A percentile compares a stretch with the other conserved stretches of the same genome.
phyloP scores from a whole-genome alignment of 2,797 vertebrate species.

The Dromococcyx pavoninus region DNA sequence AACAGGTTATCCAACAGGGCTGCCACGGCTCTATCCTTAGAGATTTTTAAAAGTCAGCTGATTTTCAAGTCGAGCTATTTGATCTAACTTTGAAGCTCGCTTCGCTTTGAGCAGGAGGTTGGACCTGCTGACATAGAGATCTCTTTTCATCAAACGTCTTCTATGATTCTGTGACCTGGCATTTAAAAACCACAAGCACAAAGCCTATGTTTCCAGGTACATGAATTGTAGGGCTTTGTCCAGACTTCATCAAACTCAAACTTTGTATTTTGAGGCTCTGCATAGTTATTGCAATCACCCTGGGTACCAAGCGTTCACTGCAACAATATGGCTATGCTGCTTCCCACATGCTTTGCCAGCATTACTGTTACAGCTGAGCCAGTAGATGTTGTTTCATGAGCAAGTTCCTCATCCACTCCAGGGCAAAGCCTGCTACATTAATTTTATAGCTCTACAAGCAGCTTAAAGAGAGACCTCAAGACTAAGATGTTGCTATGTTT shows the following conservation, averaged over 20 bases:
- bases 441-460: not conserved
- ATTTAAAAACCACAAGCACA: not conserved
- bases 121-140: not conserved
- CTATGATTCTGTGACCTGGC: not conserved
- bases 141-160: not conserved
- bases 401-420: not conserved
- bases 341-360: not conserved
- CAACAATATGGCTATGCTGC: not conserved
- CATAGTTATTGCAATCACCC: not conserved
- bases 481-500: not conserved
- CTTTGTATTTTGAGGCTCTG: not conserved
- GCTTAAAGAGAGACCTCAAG: not conserved
- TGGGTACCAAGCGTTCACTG: not conserved
- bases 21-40: not conserved
- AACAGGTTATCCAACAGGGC: not conserved
- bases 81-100: not conserved
- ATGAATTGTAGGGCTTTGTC: not conserved
- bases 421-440: not conserved
- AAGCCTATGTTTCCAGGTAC: not conserved
- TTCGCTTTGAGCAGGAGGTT: not conserved
- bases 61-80: not conserved
- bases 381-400: not conserved
- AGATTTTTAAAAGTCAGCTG: not conserved
- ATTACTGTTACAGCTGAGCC: not conserved
- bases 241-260: not conserved